Base-by-base conservation (phyloP, 2,888 invertebrate genomes). In the Pyrrhia umbra region DNA sequence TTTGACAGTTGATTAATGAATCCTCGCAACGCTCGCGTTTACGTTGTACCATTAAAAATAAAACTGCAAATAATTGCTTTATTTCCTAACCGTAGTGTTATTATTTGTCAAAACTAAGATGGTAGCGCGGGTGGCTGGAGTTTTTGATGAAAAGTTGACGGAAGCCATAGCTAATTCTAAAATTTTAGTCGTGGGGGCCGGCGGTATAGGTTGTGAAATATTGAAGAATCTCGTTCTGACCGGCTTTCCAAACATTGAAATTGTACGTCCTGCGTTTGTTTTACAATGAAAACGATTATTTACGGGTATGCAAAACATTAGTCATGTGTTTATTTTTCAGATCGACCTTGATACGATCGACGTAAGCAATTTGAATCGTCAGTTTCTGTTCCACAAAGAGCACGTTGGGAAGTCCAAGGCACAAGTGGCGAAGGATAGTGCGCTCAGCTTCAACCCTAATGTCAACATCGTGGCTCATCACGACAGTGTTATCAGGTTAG, bases 261-360 rank as follows among this genome's bases (percentile, higher is more conserved):
- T 99, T 85, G 99, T 99, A 96, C 95, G 97, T 96, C 70, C 59
- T 76, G 16, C 27, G 25, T 45, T 16, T 59, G 42, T 45, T 57
- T 46, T 42, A 42, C 18, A 42, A 16, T 56, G 2, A 67, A n/a
- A 51, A 39, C 15, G 10, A 42, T 43, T 25, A 21, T 46, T 52
- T 49, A 9, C 16, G 6, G 13, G n/a, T 6, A 39, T 34, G 10
- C 8, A 30, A 50, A 21, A 13, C 13, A 13, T 66, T 50, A 59
- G 5, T 56, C 39, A 25, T 57, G 61, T 62, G 49, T 62, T 61
- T 72, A 58, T 66, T 68, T 71, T 96, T 78, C 94, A 99, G 99
- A 98, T 99, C 92, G 99, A 99, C 96, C 96, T 99, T 88, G 99
- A 99, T 90, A 99, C 99, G 0, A 99, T 99, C 89, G 99, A 99